phyloP scores from a whole-genome alignment of 2,797 vertebrate species.

The Etheostoma nigrum region DNA sequence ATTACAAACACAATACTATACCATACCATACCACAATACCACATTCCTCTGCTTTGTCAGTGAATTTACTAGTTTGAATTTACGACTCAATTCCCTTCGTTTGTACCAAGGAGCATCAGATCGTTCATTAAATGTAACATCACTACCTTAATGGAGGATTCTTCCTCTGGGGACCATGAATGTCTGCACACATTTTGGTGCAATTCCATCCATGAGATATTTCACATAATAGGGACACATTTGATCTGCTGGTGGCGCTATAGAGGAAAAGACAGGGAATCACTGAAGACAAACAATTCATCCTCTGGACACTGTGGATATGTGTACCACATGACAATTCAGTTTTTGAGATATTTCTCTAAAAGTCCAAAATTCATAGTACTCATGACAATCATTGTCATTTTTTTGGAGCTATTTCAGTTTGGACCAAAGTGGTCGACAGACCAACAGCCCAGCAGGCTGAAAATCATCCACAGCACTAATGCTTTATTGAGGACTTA shows the following conservation, averaged over 20 bases:
- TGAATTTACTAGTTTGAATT: too few species aligned
- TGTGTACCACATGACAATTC: too few species aligned
- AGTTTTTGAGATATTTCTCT: not conserved
- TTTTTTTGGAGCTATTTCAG: not conserved
- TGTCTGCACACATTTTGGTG: not conserved
- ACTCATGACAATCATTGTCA: too few species aligned
- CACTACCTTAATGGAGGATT: not conserved
- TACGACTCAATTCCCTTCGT: too few species aligned
- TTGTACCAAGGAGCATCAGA: too few species aligned
- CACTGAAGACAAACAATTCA: too few species aligned
- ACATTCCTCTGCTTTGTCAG: too few species aligned
- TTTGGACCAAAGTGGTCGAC: not conserved
- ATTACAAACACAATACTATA: too few species aligned
- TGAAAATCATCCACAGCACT: not conserved
- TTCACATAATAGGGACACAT: not conserved
- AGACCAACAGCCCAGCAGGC: too few species aligned
- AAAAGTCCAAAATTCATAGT: not conserved
- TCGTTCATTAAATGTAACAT: too few species aligned
- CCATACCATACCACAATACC: too few species aligned
- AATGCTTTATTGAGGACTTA: not conserved
- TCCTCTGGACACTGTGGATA: too few species aligned
- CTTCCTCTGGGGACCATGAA: not conserved
- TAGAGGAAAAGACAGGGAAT: not conserved
- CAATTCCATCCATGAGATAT: not conserved
- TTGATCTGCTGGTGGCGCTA: not conserved